Conservation (phyloP, 2,888 invertebrate species). For the Nymphalis urticae region DNA sequence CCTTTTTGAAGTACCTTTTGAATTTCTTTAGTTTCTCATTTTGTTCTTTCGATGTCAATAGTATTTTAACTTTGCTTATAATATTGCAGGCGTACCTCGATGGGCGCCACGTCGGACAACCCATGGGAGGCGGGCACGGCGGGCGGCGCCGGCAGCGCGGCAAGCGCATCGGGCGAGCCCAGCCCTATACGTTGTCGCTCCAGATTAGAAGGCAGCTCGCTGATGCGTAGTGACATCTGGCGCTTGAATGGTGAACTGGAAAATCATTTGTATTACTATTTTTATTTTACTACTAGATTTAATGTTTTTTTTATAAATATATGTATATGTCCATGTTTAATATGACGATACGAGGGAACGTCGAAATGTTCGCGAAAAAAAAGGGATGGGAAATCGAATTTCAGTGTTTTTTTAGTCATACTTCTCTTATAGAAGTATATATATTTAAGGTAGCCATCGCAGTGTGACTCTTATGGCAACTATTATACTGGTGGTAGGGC, state of each 20-base stretch:
- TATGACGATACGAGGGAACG: not conserved
- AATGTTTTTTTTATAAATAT: no score
- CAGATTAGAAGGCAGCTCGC: constrained; percentile 96
- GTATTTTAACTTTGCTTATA: not conserved
- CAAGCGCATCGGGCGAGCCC: constrained; percentile 87
- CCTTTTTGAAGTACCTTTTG: no score
- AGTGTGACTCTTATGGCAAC: no score
- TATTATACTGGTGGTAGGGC: no score
- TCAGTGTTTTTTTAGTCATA: no score
- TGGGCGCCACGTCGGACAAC: constrained; percentile 53
- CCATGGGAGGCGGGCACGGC: constrained; percentile 76
- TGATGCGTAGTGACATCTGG: constrained; percentile 96
- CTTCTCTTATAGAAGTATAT: no score
- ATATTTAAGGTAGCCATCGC: no score
- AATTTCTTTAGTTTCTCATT: not conserved
- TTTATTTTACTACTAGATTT: no score
- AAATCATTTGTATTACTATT: constrained; percentile 14
- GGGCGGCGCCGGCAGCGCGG: constrained; percentile 56
- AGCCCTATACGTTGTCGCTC: constrained; percentile 88
- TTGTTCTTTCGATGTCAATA: not conserved
- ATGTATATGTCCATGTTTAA: not conserved
- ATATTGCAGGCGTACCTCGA: constrained; percentile 39
- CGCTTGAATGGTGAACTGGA: constrained; percentile 96
- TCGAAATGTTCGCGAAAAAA: not conserved
- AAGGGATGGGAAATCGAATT: no score